These are phyloP conservation scores for Strongylocentrotus purpuratus DNA, from an alignment of 35 echinoderm and acorn worm species.

Conservation along the genomic window DNA sequence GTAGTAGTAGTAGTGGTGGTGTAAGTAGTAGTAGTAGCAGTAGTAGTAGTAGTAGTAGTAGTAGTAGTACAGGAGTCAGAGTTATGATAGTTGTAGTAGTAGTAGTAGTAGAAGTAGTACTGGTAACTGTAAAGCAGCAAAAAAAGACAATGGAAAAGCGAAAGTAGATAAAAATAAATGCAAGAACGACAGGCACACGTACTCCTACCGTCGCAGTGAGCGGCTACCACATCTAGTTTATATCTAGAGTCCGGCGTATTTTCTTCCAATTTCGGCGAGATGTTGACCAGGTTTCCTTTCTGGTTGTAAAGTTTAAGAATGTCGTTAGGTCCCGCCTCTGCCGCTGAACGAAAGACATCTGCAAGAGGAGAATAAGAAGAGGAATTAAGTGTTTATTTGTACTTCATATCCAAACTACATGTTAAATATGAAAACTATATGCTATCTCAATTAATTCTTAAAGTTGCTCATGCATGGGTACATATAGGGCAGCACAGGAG, in stretches of 20 bases:
- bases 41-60: no score
- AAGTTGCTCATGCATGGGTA: no score
- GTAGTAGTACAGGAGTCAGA: no score
- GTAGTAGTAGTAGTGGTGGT: no score
- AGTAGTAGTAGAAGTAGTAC: neutral
- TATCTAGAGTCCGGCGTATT: conserved; percentile 82
- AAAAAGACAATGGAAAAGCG: neutral
- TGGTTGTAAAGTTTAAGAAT: conserved; percentile 96
- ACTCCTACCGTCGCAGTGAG: conserved; percentile 85
- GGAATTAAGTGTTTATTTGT: neutral
- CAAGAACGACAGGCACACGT: neutral
- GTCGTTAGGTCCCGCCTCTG: conserved; percentile 95
- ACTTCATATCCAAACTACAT: neutral
- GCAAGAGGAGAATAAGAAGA: conserved; percentile 40
- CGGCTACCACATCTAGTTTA: conserved; percentile 89
- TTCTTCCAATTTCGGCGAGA: conserved; percentile 85
- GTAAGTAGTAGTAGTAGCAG: no score
- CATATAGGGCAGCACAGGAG: no score
- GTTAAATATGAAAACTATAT: neutral
- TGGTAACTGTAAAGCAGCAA: neutral
- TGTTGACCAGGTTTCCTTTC: conserved; percentile 91
- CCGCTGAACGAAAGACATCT: conserved; percentile 93
- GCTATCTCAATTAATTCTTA: no score
- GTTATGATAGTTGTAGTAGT: no score
- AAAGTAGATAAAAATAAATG: neutral